Base-by-base conservation (phyloP, 2,888 invertebrate species). In the Acanthopleura granulata region DNA sequence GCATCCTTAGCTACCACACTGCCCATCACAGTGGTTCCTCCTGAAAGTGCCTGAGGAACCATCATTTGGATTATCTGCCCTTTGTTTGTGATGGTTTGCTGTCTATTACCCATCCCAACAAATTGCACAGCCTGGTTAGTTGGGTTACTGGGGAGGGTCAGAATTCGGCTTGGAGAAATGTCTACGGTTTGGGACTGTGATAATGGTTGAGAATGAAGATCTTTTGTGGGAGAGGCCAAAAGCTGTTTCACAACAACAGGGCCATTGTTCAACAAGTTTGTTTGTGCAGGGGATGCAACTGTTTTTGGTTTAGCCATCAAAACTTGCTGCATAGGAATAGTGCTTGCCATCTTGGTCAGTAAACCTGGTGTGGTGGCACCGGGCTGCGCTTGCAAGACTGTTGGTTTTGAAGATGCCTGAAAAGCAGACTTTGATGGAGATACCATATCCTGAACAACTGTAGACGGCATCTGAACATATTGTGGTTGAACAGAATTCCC, bases 111-210 rank as follows among this genome's bases (percentile, higher is more conserved):
- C 66, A 73, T 40, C 12, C 75, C 73, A 1, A 72, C 62, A 62
- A 75, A 27, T 72, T 75, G 75, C 51, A 66, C 18, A n/a, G 72
- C 40, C 16, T 51, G 22, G 6, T n/a, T 22, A 49, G 40, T 6
- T 40, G 40, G 40, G 40, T 3, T n/a, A n/a, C 25, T 25, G 69
- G 69, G 22, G 1, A 57, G 57, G 12, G 57, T 22, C 22, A 57
- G 22, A 18, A 57, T 1, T n/a, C n/a, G 3, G 57, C 12, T 57
- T 57, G 18, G 57, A 57, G 57, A 22, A 57, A 57, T 22, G 18
- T 18, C 12, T 3, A 57, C 57, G 12, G 57, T 40, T 40, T 40
- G 40, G 40, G 40, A 40, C 40, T 40, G 40, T 3, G 40, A 40
- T 40, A 40, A 40, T 6, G 40, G 57, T 12, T 57, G 57, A 57